A percentile compares a stretch with the other conserved stretches of the same genome.
phyloP scores from a whole-genome alignment of 2,888 invertebrate species.

The Drosophila recens region DNA sequence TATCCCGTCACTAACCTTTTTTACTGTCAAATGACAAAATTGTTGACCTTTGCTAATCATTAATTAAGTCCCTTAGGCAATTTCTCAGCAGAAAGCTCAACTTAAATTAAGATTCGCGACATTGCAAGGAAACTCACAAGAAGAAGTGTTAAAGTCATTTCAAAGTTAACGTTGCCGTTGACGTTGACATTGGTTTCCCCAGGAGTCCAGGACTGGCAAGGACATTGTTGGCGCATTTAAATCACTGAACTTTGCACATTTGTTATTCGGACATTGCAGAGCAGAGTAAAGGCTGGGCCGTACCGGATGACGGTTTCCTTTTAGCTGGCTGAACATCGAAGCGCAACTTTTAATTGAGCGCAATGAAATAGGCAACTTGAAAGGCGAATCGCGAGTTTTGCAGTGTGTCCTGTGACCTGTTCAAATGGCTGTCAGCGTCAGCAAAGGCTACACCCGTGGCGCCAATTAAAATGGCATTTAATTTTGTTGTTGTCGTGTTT shows the following conservation, averaged over 20 bases:
- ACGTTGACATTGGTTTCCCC: constrained; percentile 34
- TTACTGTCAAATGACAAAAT: constrained; percentile 1
- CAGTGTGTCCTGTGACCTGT: constrained; percentile 13
- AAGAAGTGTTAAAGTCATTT: constrained; percentile 32
- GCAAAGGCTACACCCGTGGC: constrained; percentile 53
- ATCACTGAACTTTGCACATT: constrained; percentile 75
- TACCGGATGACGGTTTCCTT: constrained; percentile 15
- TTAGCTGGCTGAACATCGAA: constrained; percentile 26
- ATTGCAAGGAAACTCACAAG: constrained; percentile 8
- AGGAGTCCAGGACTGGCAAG: constrained; percentile 27
- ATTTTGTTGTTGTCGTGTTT: constrained; percentile 44
- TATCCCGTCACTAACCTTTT: background rate
- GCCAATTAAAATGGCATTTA: constrained; percentile 75
- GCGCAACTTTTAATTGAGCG: constrained; percentile 71
- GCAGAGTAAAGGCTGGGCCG: constrained; percentile 1
- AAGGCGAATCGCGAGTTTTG: constrained; percentile 17
- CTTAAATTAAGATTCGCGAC: constrained; percentile 2
- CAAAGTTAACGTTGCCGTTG: constrained; percentile 40
- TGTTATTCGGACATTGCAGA: constrained; percentile 53
- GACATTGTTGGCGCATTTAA: constrained; percentile 65
- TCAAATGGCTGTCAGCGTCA: constrained; percentile 43
- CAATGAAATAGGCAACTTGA: constrained; percentile 57
- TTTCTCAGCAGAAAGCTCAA: constrained; percentile 24
- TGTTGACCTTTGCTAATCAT: constrained; percentile 9
- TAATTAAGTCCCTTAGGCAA: constrained; percentile 28